Evolutionary conservation across 2,113 vertebrate species (phyloP).

Genomic region (Dipodomys spectabilis): DNA sequence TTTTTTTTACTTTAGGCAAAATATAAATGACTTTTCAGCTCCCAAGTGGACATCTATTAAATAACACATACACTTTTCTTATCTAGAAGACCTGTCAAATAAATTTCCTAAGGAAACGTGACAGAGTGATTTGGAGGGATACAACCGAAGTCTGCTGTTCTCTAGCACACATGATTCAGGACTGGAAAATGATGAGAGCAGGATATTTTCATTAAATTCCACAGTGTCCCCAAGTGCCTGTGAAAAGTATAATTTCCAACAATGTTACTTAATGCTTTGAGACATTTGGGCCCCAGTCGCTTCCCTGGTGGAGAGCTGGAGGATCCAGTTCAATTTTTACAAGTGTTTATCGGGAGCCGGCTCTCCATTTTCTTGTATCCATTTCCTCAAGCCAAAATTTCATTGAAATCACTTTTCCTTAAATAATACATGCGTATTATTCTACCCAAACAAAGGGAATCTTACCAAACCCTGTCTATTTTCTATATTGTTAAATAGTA

Average conservation of each 20-base stretch:
- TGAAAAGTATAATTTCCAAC: background rate
- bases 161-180: background rate
- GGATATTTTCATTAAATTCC: background rate
- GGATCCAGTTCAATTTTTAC: background rate
- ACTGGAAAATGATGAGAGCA: background rate
- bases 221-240: background rate
- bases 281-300: background rate
- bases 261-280: conserved; percentile 8
- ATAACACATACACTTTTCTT: conserved; percentile 13
- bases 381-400: background rate
- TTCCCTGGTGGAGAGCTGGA: background rate
- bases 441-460: background rate
- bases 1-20: background rate
- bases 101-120: conserved; percentile 18
- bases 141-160: background rate
- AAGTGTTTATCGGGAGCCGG: background rate
- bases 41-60: background rate
- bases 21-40: background rate
- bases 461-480: background rate
- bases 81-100: conserved; percentile 5
- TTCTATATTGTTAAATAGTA: background rate
- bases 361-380: background rate
- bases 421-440: background rate
- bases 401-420: conserved; percentile 9
- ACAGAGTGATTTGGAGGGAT: background rate